Conservation (phyloP, 2,888 invertebrate species). For the Empis livida region DNA sequence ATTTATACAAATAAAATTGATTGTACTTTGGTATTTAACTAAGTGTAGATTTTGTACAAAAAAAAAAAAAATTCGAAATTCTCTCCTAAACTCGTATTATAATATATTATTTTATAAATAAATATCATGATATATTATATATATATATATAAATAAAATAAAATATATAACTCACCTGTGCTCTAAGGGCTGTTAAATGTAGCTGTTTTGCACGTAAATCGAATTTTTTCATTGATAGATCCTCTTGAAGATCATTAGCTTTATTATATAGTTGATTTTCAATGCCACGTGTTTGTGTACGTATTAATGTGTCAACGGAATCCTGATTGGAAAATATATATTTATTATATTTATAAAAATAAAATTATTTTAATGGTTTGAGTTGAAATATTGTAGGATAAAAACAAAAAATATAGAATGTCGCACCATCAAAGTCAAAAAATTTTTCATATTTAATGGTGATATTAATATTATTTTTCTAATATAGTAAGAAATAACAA, state of each 20-base stretch:
- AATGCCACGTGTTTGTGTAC: conserved; percentile 63
- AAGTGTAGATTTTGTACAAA: too few relatives aligned
- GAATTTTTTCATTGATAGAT: conserved; percentile 86
- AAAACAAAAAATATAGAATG: too few relatives aligned
- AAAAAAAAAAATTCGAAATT: too few relatives aligned
- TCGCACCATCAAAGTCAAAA: too few relatives aligned
- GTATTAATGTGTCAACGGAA: conserved; percentile 64
- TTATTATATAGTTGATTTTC: conserved; percentile 81
- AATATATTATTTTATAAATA: not conserved
- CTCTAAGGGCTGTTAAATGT: conserved; percentile 76
- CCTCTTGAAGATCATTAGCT: conserved; percentile 91
- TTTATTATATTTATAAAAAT: not conserved
- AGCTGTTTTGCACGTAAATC: conserved; percentile 85
- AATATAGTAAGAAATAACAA: too few relatives aligned
- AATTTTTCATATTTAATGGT: too few relatives aligned
- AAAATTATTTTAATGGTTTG: too few relatives aligned
- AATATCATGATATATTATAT: not conserved
- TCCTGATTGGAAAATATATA: conserved; percentile 42
- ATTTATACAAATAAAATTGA: not conserved
- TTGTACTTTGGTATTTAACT: too few relatives aligned
- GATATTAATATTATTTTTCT: too few relatives aligned
- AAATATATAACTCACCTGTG: conserved; percentile 58
- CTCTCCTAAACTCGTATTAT: too few relatives aligned
- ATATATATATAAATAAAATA: not conserved
- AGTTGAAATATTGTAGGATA: too few relatives aligned